phyloP scores from a whole-genome alignment of 2,888 invertebrate species.

The Hydrotaea diabolus region DNA sequence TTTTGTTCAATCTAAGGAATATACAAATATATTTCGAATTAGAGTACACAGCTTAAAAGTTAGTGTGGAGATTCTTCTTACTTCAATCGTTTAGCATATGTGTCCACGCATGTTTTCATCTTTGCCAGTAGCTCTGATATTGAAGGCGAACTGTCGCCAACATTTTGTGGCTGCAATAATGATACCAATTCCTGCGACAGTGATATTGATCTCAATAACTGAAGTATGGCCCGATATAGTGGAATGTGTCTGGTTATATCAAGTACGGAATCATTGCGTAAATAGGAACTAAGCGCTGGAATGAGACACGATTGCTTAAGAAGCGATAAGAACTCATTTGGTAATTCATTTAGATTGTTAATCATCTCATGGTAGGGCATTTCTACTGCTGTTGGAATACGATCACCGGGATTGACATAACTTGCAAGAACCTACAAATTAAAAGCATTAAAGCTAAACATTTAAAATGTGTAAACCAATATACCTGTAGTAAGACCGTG shows the following conservation, averaged over 20 bases:
- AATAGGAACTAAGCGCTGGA: constrained; percentile 93
- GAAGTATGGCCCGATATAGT: constrained; percentile 92
- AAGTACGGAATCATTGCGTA: constrained; percentile 96
- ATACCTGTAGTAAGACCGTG: constrained; percentile 88
- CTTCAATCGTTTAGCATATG: constrained; percentile 92
- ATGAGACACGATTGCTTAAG: constrained; percentile 91
- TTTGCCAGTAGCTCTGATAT: constrained; percentile 90
- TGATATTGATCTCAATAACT: constrained; percentile 89
- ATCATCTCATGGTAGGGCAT: constrained; percentile 80
- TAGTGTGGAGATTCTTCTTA: constrained; percentile 77
- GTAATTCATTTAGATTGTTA: constrained; percentile 82
- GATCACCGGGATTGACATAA: constrained; percentile 89
- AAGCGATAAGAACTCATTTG: constrained; percentile 88
- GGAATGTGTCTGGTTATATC: constrained; percentile 99
- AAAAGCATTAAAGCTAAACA: neutral
- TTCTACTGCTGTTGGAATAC: constrained; percentile 80
- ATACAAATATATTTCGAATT: neutral
- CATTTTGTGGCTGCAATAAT: constrained; percentile 84
- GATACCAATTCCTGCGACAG: constrained; percentile 84
- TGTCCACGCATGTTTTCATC: constrained; percentile 95
- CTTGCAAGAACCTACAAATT: constrained; percentile 88
- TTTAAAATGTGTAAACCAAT: neutral
- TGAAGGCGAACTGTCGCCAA: constrained; percentile 82
- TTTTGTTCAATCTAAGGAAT: constrained; percentile 83
- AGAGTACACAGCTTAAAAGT: neutral